Evolutionary conservation across 2,113 vertebrate species (phyloP).

Genomic region (Labrus mixtus): DNA sequence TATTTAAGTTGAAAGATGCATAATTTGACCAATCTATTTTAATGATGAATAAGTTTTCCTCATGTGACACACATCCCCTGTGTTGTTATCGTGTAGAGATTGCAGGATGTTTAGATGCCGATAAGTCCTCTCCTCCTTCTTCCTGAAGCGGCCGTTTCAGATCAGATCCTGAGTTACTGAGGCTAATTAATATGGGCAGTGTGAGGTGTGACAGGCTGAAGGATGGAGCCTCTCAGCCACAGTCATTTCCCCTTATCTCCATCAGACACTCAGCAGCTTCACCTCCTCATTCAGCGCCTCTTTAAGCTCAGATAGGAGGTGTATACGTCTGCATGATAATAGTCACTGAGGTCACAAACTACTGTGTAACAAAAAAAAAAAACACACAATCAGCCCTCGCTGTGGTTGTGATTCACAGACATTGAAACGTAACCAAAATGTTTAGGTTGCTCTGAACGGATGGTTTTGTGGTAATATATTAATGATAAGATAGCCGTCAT

Average conservation of each 20-base stretch:
- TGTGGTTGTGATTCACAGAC: background rate
- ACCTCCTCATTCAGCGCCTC: constrained; percentile 31
- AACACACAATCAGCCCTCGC: background rate
- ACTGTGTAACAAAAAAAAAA: background rate
- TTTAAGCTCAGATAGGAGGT: constrained; percentile 14
- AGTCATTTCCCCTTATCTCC: constrained; percentile 68
- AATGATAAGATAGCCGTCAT: constrained; percentile 27
- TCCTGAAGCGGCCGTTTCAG: constrained; percentile 37
- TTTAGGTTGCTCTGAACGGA: background rate
- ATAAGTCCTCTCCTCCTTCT: constrained; percentile 2
- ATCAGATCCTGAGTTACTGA: constrained; percentile 46
- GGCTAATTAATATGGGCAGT: constrained; percentile 64
- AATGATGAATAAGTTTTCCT: too few relatives aligned
- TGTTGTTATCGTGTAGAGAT: background rate
- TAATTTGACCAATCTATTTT: too few relatives aligned
- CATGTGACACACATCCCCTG: background rate
- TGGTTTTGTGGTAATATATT: constrained; percentile 12
- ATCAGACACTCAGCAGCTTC: constrained; percentile 60
- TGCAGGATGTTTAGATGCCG: background rate
- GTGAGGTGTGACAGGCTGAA: constrained; percentile 61
- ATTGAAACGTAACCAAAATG: background rate
- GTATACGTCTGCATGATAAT: constrained; percentile 3
- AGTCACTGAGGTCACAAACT: constrained; percentile 16
- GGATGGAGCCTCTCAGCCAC: constrained; percentile 55
- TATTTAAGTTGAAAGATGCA: too few relatives aligned